These are phyloP conservation scores for Drosophila neoperkinsi DNA, from an alignment of 2,888 invertebrate species.

Conservation along the genomic window DNA sequence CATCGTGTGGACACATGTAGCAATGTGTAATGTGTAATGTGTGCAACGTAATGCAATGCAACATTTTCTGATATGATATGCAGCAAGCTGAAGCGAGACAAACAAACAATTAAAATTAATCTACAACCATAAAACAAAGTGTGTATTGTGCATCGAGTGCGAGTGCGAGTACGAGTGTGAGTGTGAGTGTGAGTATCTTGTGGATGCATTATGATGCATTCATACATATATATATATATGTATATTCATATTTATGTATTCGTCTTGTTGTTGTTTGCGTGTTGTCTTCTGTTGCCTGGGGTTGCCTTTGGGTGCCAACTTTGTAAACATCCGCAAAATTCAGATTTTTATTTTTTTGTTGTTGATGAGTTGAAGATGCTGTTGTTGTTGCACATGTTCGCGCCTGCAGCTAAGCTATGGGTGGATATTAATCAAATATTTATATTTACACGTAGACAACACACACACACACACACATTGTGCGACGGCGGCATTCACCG, in stretches of 20 bases:
- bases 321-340: conserved; percentile 76
- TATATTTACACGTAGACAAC: conserved; percentile 74
- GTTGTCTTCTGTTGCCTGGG: conserved; percentile 49
- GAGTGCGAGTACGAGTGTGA: not conserved
- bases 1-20: conserved; percentile 48
- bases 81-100: conserved; percentile 52
- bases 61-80: conserved; percentile 69
- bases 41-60: conserved; percentile 39
- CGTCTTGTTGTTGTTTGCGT: conserved; percentile 53
- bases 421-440: conserved; percentile 79
- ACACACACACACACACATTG: conserved; percentile 33
- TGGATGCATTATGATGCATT: conserved; percentile 62
- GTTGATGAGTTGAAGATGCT: conserved; percentile 22
- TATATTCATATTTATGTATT: conserved; percentile 8
- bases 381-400: conserved; percentile 55
- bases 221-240: conserved; percentile 20
- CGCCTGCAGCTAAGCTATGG: conserved; percentile 51
- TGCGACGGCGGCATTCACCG: conserved; percentile 51
- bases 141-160: conserved; percentile 50
- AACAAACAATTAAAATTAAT: conserved; percentile 80
- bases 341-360: conserved; percentile 37
- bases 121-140: conserved; percentile 78
- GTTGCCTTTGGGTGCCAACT: conserved; percentile 66
- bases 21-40: conserved; percentile 22
- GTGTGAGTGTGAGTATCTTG: conserved; percentile 15